Percentiles rank a stretch among this genome's conserved stretches.
Evolutionary conservation across 2,113 vertebrate species (phyloP).

Genomic region (Etheostoma spectabile): DNA sequence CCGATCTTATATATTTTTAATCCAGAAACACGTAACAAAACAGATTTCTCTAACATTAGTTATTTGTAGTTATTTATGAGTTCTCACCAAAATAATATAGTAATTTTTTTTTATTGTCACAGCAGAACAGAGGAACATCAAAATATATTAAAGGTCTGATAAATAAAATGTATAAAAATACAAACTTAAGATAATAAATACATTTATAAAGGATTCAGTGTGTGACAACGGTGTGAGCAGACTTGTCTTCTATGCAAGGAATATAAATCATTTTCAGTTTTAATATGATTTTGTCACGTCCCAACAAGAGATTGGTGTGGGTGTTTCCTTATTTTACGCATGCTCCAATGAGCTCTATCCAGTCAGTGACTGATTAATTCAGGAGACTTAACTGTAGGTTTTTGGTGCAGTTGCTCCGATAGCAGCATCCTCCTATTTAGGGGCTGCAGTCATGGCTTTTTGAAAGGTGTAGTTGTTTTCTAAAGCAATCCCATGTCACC

Average conservation of each 20-base stretch:
- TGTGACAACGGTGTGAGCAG: not conserved
- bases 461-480: constrained; percentile 9
- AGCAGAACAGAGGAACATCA: no score
- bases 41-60: no score
- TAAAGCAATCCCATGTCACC: constrained; percentile 7
- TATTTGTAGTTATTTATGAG: no score
- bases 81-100: no score
- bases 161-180: no score
- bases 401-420: not conserved
- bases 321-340: constrained; percentile 17
- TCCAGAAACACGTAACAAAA: no score
- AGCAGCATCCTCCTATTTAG: not conserved
- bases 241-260: not conserved
- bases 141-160: no score
- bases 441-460: constrained; percentile 10
- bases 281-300: not conserved
- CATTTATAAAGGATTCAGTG: no score
- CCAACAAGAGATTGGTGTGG: constrained; percentile 5
- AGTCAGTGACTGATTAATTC: not conserved
- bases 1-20: no score
- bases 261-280: not conserved
- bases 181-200: no score
- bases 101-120: no score
- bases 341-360: constrained; percentile 7
- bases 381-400: not conserved